phyloP scores from a whole-genome alignment of 2,113 vertebrate genomes.

The Octodon degus region DNA sequence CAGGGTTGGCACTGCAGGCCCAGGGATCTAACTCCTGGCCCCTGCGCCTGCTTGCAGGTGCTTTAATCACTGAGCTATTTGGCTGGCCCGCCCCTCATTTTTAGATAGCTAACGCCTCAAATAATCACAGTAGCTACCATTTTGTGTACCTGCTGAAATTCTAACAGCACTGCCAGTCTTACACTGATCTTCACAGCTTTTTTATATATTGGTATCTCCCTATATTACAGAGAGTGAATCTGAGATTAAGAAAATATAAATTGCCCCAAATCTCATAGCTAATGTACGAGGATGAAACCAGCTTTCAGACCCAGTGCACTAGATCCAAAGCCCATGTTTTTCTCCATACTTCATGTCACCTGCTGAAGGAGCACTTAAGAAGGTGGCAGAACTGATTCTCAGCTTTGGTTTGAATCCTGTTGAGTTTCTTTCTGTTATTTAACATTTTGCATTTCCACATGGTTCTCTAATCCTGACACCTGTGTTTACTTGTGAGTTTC shows the following conservation, averaged over 20 bases:
- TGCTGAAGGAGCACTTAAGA: background rate
- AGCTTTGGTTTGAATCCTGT: conserved; percentile 39
- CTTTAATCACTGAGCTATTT: too few species aligned
- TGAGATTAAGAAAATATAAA: background rate
- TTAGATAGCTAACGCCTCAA: background rate
- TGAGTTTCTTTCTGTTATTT: conserved; percentile 56
- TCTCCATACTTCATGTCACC: background rate
- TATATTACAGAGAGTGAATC: conserved; percentile 20
- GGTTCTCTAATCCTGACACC: conserved; percentile 60
- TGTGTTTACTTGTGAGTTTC: conserved; percentile 67
- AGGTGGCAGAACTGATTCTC: conserved; percentile 54
- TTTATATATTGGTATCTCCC: conserved; percentile 35
- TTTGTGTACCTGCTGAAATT: background rate
- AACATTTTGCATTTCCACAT: conserved; percentile 64
- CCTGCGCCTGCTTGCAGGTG: too few species aligned
- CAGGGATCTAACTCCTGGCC: too few species aligned
- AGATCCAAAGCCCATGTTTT: background rate
- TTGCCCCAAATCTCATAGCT: conserved; percentile 15
- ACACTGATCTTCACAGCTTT: background rate
- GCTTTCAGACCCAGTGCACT: background rate
- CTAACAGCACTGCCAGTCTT: background rate
- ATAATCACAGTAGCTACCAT: background rate
- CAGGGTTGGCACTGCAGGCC: too few species aligned
- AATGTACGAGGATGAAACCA: conserved; percentile 5
- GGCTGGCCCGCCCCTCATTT: background rate